Evolutionary conservation across 2,797 vertebrate species (phyloP), one percentile per base, ranked within the genome.

Genomic region (Urophycis tenuis): DNA sequence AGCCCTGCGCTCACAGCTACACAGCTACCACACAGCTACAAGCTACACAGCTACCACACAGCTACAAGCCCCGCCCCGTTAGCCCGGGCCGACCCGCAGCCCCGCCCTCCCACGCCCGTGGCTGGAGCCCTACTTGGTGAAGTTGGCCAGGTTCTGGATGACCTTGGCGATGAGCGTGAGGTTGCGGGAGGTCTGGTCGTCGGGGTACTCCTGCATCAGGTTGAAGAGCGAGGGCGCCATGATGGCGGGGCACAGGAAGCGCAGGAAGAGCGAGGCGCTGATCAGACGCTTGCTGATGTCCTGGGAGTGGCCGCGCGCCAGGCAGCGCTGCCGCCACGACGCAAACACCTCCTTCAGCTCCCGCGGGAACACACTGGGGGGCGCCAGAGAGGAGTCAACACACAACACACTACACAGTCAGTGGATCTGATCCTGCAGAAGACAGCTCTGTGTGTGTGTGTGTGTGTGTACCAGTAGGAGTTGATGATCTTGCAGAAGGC

Each of bases 401-500:
- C 8, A 10, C 34, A 45, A 12, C 36, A 39, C 2, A 17, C 4
- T 3, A 36, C 17, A 49, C 6, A 30, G 12, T 2, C 4, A 35
- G n/a, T 5, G 10, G n/a, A n/a, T n/a, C n/a, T n/a, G n/a, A n/a
- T n/a, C n/a, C n/a, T n/a, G n/a, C n/a, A n/a, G n/a, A n/a, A n/a
- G n/a, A n/a, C n/a, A n/a, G n/a, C n/a, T 34, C 14, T 5, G 12
- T 9, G 29, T 31, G 30, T n/a, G 5, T 3, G 41, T 2, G 41
- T 32, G 73, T 45, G 32, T 41, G 45, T 9, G 49, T 88, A 98
- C 96, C 96, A 98, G 93, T 98, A 98, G 1, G 97, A 97, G 92
- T 98, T 97, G 92, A 99, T 96, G 90, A 99, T 97, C 91, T 98
- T 99, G 94, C 96, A 98, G 93, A 99, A 97, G 10, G 96, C 96